These are phyloP conservation scores for Micropoecilia bifurca DNA, from an alignment of 2,797 vertebrate species.

Conservation along the genomic window DNA sequence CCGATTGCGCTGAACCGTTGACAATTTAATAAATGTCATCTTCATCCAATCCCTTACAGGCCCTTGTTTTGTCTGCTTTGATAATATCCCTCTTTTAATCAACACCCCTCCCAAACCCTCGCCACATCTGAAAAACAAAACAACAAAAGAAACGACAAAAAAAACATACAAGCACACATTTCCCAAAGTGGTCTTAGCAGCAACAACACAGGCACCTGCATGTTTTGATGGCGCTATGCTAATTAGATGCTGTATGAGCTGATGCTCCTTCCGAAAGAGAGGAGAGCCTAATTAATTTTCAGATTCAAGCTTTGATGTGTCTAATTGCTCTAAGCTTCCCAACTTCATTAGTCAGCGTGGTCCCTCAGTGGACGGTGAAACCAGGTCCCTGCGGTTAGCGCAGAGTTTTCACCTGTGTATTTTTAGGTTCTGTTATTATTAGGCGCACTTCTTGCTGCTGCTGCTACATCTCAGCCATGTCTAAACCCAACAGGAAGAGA, in stretches of 20 bases:
- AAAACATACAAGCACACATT: conserved; percentile 34
- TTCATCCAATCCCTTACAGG: neutral
- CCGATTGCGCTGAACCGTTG: neutral
- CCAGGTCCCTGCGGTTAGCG: conserved; percentile 72
- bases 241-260: conserved; percentile 79
- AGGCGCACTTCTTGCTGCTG: conserved; percentile 44
- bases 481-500: conserved; percentile 42
- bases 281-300: conserved; percentile 86
- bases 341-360: conserved; percentile 82
- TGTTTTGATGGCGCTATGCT: conserved; percentile 80
- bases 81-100: conserved; percentile 26
- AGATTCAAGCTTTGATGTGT: conserved; percentile 87
- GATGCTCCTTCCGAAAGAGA: conserved; percentile 75
- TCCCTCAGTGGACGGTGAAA: conserved; percentile 74
- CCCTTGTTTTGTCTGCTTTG: conserved; percentile 25
- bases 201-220: conserved; percentile 71
- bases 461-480: conserved; percentile 25
- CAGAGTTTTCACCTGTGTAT: conserved; percentile 73
- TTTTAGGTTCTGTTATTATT: conserved; percentile 77
- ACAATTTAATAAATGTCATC: conserved; percentile 16
- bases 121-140: neutral
- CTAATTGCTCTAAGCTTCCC: conserved; percentile 86
- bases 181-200: conserved; percentile 39
- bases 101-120: conserved; percentile 12
- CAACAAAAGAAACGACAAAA: conserved; percentile 20